Evolutionary conservation across 1,140 invertebrate species (phyloP).

Genomic region (Heliconius melpomene): DNA sequence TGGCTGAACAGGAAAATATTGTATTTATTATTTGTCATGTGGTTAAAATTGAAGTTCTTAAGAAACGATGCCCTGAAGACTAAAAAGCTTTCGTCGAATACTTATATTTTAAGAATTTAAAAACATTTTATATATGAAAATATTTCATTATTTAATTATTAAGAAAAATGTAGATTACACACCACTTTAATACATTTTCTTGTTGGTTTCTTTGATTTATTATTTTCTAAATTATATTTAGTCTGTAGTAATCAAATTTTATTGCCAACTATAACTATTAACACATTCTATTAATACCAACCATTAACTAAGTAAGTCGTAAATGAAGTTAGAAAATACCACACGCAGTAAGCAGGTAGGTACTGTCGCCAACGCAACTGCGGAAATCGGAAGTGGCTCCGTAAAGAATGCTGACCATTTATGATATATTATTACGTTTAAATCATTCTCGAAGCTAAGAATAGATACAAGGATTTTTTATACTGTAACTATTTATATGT

Average conservation of each 20-base stretch:
- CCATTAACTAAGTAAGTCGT: not conserved
- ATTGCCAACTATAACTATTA: no score
- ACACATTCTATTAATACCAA: not conserved
- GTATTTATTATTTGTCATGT: not conserved
- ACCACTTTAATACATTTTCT: no score
- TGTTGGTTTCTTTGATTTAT: no score
- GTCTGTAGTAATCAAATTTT: no score
- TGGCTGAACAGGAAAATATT: not conserved
- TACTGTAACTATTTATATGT: not conserved
- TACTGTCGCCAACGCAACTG: constrained; percentile 19
- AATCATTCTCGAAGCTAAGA: constrained; percentile 15
- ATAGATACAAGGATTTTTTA: constrained; percentile 26
- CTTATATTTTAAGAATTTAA: no score
- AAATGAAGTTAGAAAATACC: constrained; percentile 5
- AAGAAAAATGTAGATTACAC: no score
- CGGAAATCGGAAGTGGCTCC: constrained; percentile 39
- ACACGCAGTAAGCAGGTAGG: not conserved
- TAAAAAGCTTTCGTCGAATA: not conserved
- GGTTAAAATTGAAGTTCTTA: not conserved
- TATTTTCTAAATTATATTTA: no score
- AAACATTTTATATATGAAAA: no score
- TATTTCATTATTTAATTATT: no score
- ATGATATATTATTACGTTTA: constrained; percentile 24
- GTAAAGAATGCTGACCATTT: constrained; percentile 31
- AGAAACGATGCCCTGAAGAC: not conserved